Percentiles rank a stretch among this genome's conserved stretches.
Evolutionary conservation across 2,888 invertebrate genomes (phyloP).

Genomic region (Agapostemon virescens): DNA sequence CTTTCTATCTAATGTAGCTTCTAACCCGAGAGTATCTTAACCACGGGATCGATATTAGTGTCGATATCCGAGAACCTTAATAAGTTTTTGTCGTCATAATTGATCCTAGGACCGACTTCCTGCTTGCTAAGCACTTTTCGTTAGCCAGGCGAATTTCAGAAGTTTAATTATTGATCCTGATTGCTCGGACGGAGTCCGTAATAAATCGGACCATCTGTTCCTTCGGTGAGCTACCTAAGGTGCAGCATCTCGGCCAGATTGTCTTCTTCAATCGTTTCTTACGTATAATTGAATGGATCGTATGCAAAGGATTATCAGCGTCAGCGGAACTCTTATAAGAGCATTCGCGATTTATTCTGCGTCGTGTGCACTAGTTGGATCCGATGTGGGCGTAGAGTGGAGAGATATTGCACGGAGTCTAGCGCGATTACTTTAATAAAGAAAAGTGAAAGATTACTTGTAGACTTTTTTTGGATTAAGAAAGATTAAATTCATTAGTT

Average conservation of each 20-base stretch:
- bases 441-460: background rate
- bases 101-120: conserved; percentile 33
- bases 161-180: conserved; percentile 68
- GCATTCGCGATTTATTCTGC: background rate
- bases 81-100: conserved; percentile 2
- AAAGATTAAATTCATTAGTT: background rate
- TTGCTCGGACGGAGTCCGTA: conserved; percentile 57
- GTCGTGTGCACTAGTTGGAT: background rate
- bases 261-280: conserved; percentile 26
- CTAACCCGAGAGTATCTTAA: conserved; percentile 37
- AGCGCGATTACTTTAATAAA: background rate
- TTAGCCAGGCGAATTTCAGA: conserved; percentile 60
- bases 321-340: conserved; percentile 27
- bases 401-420: background rate
- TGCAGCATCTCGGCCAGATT: conserved; percentile 20
- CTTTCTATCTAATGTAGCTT: conserved; percentile 10
- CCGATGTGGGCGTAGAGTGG: background rate
- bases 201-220: conserved; percentile 62
- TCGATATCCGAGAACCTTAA: conserved; percentile 51
- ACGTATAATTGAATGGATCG: conserved; percentile 26
- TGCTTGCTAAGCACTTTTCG: conserved; percentile 63
- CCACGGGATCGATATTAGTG: conserved; percentile 47
- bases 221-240: conserved; percentile 17
- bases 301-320: conserved; percentile 20
- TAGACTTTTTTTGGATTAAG: background rate